Conservation (phyloP, 2,888 invertebrate species). For the Diaphora mendica region DNA sequence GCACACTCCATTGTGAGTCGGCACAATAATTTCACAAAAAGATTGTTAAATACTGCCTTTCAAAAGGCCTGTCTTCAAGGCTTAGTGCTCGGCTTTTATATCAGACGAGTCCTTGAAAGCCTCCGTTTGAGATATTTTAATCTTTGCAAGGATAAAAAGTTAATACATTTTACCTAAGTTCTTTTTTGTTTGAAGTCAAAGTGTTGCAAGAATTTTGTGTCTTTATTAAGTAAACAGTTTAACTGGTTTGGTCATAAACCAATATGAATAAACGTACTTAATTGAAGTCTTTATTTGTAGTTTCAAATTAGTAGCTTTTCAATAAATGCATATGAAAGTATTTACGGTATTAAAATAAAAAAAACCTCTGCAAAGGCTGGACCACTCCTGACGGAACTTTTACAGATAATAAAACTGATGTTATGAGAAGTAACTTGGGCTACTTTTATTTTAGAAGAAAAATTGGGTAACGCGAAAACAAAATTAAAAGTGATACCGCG, state of each 20-base stretch:
- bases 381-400: no score
- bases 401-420: no score
- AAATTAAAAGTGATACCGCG: no score
- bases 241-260: neutral
- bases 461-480: no score
- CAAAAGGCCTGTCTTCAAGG: slow-evolving; percentile 22
- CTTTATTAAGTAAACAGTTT: neutral
- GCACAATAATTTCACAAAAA: slow-evolving; percentile 35
- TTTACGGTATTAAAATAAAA: no score
- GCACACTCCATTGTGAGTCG: slow-evolving; percentile 26
- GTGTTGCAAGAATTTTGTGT: neutral
- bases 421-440: no score
- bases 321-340: no score
- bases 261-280: no score
- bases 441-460: no score
- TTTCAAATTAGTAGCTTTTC: no score
- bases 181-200: slow-evolving; percentile 3
- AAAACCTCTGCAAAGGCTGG: neutral
- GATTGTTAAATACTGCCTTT: slow-evolving; percentile 21
- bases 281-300: no score
- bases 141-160: slow-evolving; percentile 14
- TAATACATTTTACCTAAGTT: slow-evolving; percentile 3
- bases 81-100: slow-evolving; percentile 22
- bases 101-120: slow-evolving; percentile 18
- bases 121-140: slow-evolving; percentile 32